Evolutionary conservation across 2,888 invertebrate genomes (phyloP).

Genomic region (Lepetodrilus schrolli): DNA sequence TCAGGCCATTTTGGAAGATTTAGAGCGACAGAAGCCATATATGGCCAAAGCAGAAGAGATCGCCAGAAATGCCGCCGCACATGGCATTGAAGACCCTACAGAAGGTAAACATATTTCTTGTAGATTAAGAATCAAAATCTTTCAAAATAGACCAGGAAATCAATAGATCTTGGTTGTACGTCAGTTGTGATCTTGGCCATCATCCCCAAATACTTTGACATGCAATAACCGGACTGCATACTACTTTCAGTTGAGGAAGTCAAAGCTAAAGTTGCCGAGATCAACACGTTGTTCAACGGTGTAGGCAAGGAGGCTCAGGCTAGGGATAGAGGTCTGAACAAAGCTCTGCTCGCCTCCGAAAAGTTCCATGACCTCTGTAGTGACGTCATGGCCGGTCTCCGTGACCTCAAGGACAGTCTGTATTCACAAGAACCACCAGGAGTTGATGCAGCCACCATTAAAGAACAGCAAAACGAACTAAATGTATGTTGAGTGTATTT

Average conservation of each 20-base stretch:
- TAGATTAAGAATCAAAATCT: neutral
- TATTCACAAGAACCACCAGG: constrained; percentile 73
- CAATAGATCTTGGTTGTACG: neutral
- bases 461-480: constrained; percentile 73
- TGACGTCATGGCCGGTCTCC: constrained; percentile 67
- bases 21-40: constrained; percentile 61
- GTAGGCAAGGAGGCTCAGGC: constrained; percentile 56
- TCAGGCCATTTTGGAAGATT: constrained; percentile 67
- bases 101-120: constrained; percentile 52
- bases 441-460: constrained; percentile 69
- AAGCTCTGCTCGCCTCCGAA: constrained; percentile 65
- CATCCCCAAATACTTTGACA: neutral
- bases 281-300: constrained; percentile 58
- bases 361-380: constrained; percentile 68
- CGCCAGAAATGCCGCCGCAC: constrained; percentile 54
- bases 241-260: constrained; percentile 73
- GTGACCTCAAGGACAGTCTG: constrained; percentile 73
- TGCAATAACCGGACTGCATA: too few species aligned
- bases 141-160: neutral
- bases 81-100: constrained; percentile 63
- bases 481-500: constrained; percentile 52
- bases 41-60: constrained; percentile 64
- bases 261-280: constrained; percentile 65
- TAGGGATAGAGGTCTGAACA: constrained; percentile 60
- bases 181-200: neutral